These are phyloP conservation scores for Recurvirostra avosetta DNA, from an alignment of 2,113 vertebrate species.

Conservation along the genomic window DNA sequence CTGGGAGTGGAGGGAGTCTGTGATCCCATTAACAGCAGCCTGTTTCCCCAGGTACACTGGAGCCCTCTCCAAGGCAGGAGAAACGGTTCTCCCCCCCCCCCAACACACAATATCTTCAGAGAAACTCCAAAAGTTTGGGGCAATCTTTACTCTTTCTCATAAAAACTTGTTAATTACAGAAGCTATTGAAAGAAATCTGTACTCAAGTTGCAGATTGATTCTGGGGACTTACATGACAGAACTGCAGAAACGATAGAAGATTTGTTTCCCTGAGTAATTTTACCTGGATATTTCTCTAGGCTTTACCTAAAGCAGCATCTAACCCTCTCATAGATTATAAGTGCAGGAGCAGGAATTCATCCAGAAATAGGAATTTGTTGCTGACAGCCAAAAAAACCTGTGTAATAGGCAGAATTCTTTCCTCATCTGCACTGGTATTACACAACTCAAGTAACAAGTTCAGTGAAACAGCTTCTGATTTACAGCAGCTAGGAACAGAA, in stretches of 20 bases:
- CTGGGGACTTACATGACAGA: not conserved
- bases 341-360: not conserved
- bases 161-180: not conserved
- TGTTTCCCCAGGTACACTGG: not conserved
- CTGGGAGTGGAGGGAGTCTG: not conserved
- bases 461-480: conserved; percentile 11
- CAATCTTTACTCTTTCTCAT: not conserved
- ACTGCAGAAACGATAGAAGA: not conserved
- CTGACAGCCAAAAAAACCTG: not conserved
- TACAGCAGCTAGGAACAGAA: not conserved
- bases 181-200: not conserved
- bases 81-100: accelerated
- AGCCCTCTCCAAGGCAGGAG: not conserved
- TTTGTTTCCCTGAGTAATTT: not conserved
- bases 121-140: not conserved
- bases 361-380: not conserved
- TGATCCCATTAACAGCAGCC: not conserved
- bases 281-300: not conserved
- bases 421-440: not conserved
- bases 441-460: not conserved
- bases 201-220: not conserved
- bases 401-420: not conserved
- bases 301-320: not conserved
- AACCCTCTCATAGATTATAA: not conserved
- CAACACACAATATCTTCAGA: not conserved